These are phyloP conservation scores for Chromoteleia sp. DNA, from an alignment of 2,888 invertebrate genomes.

Conservation along the genomic window DNA sequence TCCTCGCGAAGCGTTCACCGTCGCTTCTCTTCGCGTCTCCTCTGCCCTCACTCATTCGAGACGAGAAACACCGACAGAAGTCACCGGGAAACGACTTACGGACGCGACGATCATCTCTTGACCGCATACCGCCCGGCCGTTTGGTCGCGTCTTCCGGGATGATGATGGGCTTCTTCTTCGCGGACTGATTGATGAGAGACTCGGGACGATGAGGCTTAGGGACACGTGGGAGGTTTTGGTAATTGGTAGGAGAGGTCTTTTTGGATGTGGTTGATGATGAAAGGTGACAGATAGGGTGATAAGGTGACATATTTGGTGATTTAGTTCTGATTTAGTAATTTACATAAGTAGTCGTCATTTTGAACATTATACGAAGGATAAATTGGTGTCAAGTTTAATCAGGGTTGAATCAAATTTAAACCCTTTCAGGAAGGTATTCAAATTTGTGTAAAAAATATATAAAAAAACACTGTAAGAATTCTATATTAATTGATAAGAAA, in stretches of 20 bases:
- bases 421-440: too few species aligned
- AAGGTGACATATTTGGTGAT: too few species aligned
- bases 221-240: background rate
- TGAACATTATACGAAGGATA: background rate
- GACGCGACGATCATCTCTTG: conserved; percentile 48
- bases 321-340: conserved; percentile 1
- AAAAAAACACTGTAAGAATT: too few species aligned
- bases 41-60: conserved; percentile 59
- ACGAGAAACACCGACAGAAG: conserved; percentile 56
- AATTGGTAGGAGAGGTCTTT: background rate
- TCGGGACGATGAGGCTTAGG: background rate
- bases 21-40: conserved; percentile 50
- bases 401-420: too few species aligned
- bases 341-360: background rate
- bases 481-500: too few species aligned
- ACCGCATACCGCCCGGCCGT: conserved; percentile 43
- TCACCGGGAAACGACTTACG: conserved; percentile 52
- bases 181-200: conserved; percentile 28
- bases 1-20: conserved; percentile 47
- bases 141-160: conserved; percentile 31
- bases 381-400: too few species aligned
- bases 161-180: conserved; percentile 18
- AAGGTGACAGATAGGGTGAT: too few species aligned
- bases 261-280: background rate
- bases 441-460: too few species aligned